Conservation (phyloP, 2,888 invertebrate species). For the Polymixis lichenea region DNA sequence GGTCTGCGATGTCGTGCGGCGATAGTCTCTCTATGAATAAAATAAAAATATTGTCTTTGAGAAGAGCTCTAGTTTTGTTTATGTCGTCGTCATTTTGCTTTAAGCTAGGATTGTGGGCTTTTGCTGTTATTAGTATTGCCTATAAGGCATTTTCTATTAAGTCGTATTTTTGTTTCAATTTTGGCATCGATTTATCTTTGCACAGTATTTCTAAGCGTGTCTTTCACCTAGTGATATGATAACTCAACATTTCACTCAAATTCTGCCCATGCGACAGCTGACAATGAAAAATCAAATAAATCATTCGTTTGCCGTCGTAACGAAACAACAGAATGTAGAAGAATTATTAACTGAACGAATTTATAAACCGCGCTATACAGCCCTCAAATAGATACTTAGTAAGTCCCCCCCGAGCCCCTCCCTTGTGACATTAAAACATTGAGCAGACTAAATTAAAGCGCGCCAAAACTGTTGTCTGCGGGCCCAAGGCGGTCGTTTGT, state of each 20-base stretch:
- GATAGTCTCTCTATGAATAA: constrained; percentile 81
- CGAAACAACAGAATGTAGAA: constrained; percentile 71
- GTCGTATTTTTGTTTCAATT: background rate
- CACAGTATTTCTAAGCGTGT: background rate
- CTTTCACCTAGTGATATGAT: background rate
- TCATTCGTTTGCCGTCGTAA: constrained; percentile 47
- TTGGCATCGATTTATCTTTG: background rate
- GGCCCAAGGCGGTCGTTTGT: constrained; percentile 90
- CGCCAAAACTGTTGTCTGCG: constrained; percentile 89
- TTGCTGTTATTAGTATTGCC: constrained; percentile 7
- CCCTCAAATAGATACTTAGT: constrained; percentile 90
- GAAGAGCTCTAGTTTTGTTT: constrained; percentile 54
- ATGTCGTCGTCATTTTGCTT: constrained; percentile 35
- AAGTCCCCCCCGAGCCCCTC: constrained; percentile 73
- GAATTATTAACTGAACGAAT: constrained; percentile 86
- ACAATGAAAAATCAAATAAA: constrained; percentile 54
- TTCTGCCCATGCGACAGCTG: constrained; percentile 15
- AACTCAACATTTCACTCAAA: background rate
- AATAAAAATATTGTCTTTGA: constrained; percentile 79
- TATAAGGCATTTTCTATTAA: background rate
- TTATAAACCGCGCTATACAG: constrained; percentile 86
- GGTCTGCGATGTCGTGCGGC: constrained; percentile 71
- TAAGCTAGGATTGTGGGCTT: constrained; percentile 20
- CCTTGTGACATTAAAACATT: constrained; percentile 88
- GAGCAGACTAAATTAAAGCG: constrained; percentile 90